phyloP scores from a whole-genome alignment of 2,888 invertebrate species.

The Heliconius sara region DNA sequence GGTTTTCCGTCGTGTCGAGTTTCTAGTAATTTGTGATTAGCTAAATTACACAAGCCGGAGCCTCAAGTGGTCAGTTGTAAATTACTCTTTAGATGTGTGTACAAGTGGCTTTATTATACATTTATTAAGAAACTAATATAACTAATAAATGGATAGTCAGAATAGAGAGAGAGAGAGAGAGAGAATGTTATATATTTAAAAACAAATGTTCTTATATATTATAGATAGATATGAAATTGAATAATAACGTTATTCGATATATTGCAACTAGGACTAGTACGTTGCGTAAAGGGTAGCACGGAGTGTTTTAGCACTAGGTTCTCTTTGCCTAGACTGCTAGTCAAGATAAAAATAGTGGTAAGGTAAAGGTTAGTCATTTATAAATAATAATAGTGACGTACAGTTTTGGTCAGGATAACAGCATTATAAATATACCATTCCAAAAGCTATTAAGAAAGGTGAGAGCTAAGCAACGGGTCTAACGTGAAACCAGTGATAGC shows the following conservation, averaged over 20 bases:
- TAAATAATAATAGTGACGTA: neutral
- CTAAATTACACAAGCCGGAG: slow-evolving; percentile 22
- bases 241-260: too few species aligned
- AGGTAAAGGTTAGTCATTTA: too few species aligned
- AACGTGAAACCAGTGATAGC: slow-evolving; percentile 69
- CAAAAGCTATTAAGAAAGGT: slow-evolving; percentile 56
- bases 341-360: too few species aligned
- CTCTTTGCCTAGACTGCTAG: too few species aligned
- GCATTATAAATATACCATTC: slow-evolving; percentile 24
- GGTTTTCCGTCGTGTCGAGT: slow-evolving; percentile 8
- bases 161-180: too few species aligned
- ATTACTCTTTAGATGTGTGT: slow-evolving; percentile 19
- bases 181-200: too few species aligned
- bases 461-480: slow-evolving; percentile 68
- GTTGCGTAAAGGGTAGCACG: too few species aligned
- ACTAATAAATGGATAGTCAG: neutral
- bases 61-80: slow-evolving; percentile 17
- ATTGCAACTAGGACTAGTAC: too few species aligned
- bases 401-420: neutral
- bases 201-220: too few species aligned
- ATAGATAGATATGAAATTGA: too few species aligned
- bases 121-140: neutral
- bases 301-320: too few species aligned
- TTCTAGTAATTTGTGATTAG: slow-evolving; percentile 27
- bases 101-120: neutral